phyloP scores from a whole-genome alignment of 2,888 invertebrate genomes.

The Parochlus steinenii region DNA sequence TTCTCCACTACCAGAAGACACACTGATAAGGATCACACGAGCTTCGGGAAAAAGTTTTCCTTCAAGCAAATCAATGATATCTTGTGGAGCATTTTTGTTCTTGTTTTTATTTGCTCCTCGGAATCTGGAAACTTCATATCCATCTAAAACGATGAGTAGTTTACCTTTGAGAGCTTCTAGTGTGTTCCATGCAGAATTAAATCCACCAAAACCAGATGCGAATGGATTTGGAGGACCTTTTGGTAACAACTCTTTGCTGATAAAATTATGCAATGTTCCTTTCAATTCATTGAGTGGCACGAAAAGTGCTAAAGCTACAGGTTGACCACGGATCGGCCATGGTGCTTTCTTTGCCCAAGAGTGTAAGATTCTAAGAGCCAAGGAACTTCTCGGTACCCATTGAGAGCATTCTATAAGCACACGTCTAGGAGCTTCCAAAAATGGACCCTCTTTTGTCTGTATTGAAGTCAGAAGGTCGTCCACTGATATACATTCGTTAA shows the following conservation, averaged over 20 bases:
- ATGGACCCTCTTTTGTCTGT: conserved; percentile 32
- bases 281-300: conserved; percentile 35
- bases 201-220: conserved; percentile 20
- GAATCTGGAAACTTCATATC: conserved; percentile 28
- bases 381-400: conserved; percentile 34
- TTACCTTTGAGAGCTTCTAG: conserved; percentile 31
- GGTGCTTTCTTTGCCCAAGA: conserved; percentile 35
- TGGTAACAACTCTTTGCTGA: conserved; percentile 31
- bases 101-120: conserved; percentile 23
- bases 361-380: conserved; percentile 34
- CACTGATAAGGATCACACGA: conserved; percentile 34
- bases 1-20: conserved; percentile 26
- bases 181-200: conserved; percentile 31
- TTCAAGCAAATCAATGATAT: conserved; percentile 34
- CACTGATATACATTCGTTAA: conserved; percentile 22
- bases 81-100: conserved; percentile 29
- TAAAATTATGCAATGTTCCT: conserved; percentile 24
- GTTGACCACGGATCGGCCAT: conserved; percentile 26
- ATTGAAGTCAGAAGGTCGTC: conserved; percentile 34
- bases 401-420: conserved; percentile 36
- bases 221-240: conserved; percentile 24
- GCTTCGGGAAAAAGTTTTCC: conserved; percentile 36
- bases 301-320: conserved; percentile 33
- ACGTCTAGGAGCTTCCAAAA: conserved; percentile 33
- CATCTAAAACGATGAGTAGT: conserved; percentile 35